Conservation (phyloP, 2,888 invertebrate species). For the Didymodactylos carnosus region DNA sequence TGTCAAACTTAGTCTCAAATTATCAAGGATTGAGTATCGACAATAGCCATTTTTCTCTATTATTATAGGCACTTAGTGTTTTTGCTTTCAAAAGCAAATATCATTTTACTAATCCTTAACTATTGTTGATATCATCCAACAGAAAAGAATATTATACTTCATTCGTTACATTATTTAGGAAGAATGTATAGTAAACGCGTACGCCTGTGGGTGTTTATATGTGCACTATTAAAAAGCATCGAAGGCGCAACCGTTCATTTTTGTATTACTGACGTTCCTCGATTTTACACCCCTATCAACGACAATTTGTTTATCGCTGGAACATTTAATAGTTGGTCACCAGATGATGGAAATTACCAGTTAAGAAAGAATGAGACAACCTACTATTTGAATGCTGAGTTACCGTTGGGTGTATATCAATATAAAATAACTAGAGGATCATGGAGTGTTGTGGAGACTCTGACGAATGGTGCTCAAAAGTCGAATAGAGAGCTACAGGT, state of each 20-base stretch:
- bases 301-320: constrained; percentile 10
- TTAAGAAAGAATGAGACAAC: neutral
- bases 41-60: too few species aligned
- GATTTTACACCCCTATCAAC: constrained; percentile 8
- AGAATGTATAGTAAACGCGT: too few species aligned
- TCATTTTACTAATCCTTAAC: too few species aligned
- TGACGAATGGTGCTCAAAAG: neutral
- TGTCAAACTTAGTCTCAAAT: too few species aligned
- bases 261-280: neutral
- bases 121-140: too few species aligned
- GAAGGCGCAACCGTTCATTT: neutral
- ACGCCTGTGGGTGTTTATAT: too few species aligned
- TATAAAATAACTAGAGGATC: constrained; percentile 10
- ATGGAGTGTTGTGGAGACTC: constrained; percentile 1
- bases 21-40: too few species aligned
- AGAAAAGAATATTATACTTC: too few species aligned
- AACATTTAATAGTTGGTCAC: constrained; percentile 4
- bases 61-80: too few species aligned
- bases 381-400: neutral
- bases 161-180: too few species aligned
- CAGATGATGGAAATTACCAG: constrained; percentile 1
- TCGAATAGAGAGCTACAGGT: neutral
- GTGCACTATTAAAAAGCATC: too few species aligned
- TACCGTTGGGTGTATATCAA: constrained; percentile 1
- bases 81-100: too few species aligned